Conservation (phyloP, 2,888 invertebrate genomes). For the Morinoia aosen region DNA sequence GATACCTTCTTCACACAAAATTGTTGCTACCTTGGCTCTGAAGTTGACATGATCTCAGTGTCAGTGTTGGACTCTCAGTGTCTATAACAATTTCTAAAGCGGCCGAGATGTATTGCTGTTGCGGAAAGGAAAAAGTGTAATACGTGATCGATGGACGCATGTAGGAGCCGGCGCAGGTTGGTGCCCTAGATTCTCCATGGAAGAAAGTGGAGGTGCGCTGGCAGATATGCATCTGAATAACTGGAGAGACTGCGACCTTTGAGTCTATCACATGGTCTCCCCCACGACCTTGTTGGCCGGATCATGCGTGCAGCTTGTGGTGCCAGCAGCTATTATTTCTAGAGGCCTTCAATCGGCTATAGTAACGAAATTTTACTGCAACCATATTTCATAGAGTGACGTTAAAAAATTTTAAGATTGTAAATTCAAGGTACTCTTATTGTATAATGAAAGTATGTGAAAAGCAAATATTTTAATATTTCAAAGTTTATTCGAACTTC, state of each 20-base stretch:
- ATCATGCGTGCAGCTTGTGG: neutral
- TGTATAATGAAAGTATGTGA: no score
- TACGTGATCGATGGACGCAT: neutral
- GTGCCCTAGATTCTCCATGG: neutral
- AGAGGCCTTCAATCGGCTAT: neutral
- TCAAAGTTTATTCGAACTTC: no score
- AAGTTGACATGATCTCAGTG: neutral
- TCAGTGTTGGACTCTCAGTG: neutral
- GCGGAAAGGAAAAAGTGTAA: neutral
- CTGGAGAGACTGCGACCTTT: neutral
- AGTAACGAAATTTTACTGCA: neutral
- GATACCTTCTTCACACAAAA: neutral
- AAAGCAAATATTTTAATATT: no score
- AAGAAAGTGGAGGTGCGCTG: neutral
- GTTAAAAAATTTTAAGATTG: neutral
- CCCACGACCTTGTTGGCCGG: neutral
- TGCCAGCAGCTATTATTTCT: neutral
- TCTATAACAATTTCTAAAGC: neutral
- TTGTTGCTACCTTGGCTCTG: neutral
- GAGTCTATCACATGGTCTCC: neutral
- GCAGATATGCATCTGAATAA: neutral
- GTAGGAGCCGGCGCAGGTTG: neutral
- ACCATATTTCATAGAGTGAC: neutral
- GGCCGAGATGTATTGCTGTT: neutral
- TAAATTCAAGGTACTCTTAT: no score